Base-by-base conservation (phyloP, 2,113 vertebrate species). In the Eidolon helvum region DNA sequence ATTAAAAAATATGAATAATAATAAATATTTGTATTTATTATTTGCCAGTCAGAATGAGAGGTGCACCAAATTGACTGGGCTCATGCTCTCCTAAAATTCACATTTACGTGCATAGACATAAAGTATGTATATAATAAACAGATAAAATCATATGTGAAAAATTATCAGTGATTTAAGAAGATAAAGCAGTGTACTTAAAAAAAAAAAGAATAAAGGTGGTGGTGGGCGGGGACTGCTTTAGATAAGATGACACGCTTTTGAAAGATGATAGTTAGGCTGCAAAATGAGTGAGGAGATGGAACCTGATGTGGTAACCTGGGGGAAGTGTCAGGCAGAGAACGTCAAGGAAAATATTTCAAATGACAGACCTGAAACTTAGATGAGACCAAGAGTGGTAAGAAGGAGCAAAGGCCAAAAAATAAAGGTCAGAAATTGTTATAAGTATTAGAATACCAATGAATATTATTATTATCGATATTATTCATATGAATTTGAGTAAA, bases 71-170 rank as follows among this genome's bases (percentile, higher is more conserved):
- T 45, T n/a, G 43, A 55, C 35, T 72, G 59, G 63, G 11, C 33
- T 45, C 21, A 71, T 85, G 55, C n/a, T 72, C 19, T 92, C 24
- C 21, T 35, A 69, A 74, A 74, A 87, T 63, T 50, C 63, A 83
- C 22, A 75, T 84, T 79, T 94, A 50, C 83, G 33, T 66, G 30
- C 55, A 59, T 40, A 59, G 38, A 50, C 11, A 10, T 45, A 55
- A 65, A 88, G 35, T 55, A 16, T 22, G 3, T 53, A 9, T 12
- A 21, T 40, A 82, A 63, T 57, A 72, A 65, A 38, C 33, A 72
- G 86, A 55, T 77, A 68, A 40, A 92, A 55, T 77, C 14, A 2
- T 61, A 33, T 82, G 22, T 96, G 28, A 90, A 96, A 96, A 71
- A 66, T 88, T 43, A 88, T 66, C 53, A 48, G 48, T 74, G 53